Conservation (phyloP, 2,797 vertebrate genomes). For the Sciurus vulgaris region DNA sequence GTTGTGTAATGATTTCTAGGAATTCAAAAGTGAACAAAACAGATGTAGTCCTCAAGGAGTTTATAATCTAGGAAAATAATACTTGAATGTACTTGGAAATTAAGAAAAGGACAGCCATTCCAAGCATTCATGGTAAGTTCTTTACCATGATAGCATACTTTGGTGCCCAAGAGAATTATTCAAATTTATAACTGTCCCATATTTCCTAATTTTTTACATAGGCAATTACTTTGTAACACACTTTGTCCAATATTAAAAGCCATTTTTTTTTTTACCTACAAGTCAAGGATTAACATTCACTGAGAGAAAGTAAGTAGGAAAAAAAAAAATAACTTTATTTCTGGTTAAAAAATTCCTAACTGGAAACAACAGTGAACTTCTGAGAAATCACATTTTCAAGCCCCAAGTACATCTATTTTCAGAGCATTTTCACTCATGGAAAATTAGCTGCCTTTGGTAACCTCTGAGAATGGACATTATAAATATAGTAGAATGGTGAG, state of each 20-base stretch:
- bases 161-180: slow-evolving; percentile 10
- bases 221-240: background rate
- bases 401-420: slow-evolving; percentile 76
- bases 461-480: slow-evolving; percentile 67
- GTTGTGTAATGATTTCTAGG: background rate
- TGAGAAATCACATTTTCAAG: slow-evolving; percentile 67
- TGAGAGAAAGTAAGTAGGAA: slow-evolving; percentile 37
- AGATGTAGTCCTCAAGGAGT: background rate
- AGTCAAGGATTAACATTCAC: slow-evolving; percentile 30
- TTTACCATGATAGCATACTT: slow-evolving; percentile 7
- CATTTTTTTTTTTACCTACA: slow-evolving; percentile 56
- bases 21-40: background rate
- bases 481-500: slow-evolving; percentile 74
- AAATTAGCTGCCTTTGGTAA: slow-evolving; percentile 78
- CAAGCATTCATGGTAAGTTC: background rate
- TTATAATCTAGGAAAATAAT: background rate
- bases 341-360: slow-evolving; percentile 51
- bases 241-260: background rate
- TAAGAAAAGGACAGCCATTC: background rate
- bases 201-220: background rate
- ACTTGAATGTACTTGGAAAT: background rate
- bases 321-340: slow-evolving; percentile 62
- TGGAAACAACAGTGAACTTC: slow-evolving; percentile 65
- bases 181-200: background rate
- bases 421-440: slow-evolving; percentile 76